Evolutionary conservation across 2,888 invertebrate species (phyloP).

Genomic region (Apodemia zela): DNA sequence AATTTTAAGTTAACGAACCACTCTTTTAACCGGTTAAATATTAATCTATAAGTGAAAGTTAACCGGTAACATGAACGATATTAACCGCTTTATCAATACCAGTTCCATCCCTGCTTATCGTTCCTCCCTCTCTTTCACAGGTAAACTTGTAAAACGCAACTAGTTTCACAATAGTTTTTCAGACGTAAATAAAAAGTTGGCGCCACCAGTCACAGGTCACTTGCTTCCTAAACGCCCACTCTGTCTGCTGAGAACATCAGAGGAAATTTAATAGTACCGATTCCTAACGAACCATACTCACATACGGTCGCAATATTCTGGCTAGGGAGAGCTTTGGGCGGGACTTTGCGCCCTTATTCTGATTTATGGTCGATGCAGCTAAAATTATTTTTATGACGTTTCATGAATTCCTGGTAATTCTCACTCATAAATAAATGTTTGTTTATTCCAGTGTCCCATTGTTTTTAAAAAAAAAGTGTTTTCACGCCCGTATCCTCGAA

Average conservation of each 20-base stretch:
- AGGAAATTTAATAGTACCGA: conserved; percentile 46
- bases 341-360: conserved; percentile 15
- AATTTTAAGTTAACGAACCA: too few relatives aligned
- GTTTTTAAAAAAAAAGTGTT: too few relatives aligned
- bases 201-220: conserved; percentile 69
- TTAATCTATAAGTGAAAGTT: too few relatives aligned
- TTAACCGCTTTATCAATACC: neutral
- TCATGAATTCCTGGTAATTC: neutral
- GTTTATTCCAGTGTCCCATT: neutral
- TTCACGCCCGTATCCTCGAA: too few relatives aligned
- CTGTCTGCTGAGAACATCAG: conserved; percentile 32
- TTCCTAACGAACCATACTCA: conserved; percentile 48
- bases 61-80: neutral
- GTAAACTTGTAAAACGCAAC: conserved; percentile 2
- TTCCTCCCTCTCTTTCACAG: neutral
- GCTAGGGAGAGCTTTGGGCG: conserved; percentile 28
- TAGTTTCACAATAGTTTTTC: conserved; percentile 26
- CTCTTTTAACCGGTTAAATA: too few relatives aligned
- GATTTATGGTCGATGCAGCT: conserved; percentile 3
- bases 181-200: conserved; percentile 57
- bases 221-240: conserved; percentile 37
- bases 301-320: conserved; percentile 42
- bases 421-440: neutral
- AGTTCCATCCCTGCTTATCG: neutral
- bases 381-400: conserved; percentile 14